These are phyloP conservation scores for Anoplius nigerrimus DNA, from an alignment of 2,888 invertebrate genomes.

Conservation along the genomic window DNA sequence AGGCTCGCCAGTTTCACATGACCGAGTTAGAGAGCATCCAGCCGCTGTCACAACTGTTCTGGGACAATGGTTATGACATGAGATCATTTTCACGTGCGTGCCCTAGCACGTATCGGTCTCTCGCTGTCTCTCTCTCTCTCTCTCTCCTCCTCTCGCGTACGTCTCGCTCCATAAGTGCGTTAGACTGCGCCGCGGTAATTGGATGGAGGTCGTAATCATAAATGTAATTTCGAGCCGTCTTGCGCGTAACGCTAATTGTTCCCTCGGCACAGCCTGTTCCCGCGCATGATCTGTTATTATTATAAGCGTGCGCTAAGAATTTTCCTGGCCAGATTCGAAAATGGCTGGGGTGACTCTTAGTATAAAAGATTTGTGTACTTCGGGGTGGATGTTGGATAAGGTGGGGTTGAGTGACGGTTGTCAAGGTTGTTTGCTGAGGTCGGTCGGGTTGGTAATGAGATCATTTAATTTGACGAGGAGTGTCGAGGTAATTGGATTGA, in stretches of 20 bases:
- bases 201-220: conserved; percentile 69
- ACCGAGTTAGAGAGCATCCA: conserved; percentile 60
- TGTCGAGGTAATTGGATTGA: too few species aligned
- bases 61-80: conserved; percentile 59
- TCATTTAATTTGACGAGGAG: too few species aligned
- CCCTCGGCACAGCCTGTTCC: not conserved
- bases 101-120: not conserved
- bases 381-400: too few species aligned
- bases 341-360: too few species aligned
- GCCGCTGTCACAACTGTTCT: conserved; percentile 26
- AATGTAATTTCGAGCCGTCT: conserved; percentile 55
- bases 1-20: conserved; percentile 62
- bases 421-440: too few species aligned
- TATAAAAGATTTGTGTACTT: too few species aligned
- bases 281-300: not conserved
- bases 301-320: too few species aligned
- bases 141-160: not conserved
- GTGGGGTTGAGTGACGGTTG: too few species aligned
- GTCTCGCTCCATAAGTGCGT: not conserved
- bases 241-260: not conserved
- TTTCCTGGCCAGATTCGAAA: too few species aligned
- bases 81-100: conserved; percentile 59
- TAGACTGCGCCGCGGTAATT: conserved; percentile 58
- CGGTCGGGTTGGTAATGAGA: too few species aligned
- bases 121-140: conserved; percentile 12